Evolutionary conservation across 2,888 invertebrate genomes (phyloP).

Genomic region (Cantharis lateralis): DNA sequence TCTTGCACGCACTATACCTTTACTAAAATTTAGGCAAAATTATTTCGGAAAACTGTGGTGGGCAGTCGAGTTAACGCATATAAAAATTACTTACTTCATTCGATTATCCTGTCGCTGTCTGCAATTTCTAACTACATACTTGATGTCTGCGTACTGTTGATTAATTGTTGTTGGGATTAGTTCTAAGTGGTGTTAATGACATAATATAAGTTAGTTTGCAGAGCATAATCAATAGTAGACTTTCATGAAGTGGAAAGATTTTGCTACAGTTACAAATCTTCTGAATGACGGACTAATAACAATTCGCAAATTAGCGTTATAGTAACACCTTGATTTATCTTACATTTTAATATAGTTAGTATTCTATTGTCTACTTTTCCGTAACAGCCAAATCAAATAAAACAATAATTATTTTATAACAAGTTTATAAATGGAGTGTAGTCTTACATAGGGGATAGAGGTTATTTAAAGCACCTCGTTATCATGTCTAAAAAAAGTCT

Average conservation of each 20-base stretch:
- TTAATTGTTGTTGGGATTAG: not conserved
- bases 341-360: not conserved
- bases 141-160: not conserved
- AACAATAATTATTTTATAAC: too few species aligned
- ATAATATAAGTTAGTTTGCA: not conserved
- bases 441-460: too few species aligned
- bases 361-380: too few species aligned
- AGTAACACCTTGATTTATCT: not conserved
- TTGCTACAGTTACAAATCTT: not conserved
- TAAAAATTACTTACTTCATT: not conserved
- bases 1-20: not conserved
- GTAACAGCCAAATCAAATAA: too few species aligned
- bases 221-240: not conserved
- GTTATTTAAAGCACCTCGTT: too few species aligned
- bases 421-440: too few species aligned
- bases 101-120: not conserved
- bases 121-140: not conserved
- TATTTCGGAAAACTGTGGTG: not conserved
- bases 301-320: not conserved
- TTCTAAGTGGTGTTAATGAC: not conserved
- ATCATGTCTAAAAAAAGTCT: too few species aligned
- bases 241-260: not conserved
- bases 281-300: not conserved
- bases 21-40: not conserved
- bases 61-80: not conserved